Evolutionary conservation across 2,797 vertebrate species (phyloP), one percentile per base, ranked within the genome.

Genomic region (Anisognathus igniventris): DNA sequence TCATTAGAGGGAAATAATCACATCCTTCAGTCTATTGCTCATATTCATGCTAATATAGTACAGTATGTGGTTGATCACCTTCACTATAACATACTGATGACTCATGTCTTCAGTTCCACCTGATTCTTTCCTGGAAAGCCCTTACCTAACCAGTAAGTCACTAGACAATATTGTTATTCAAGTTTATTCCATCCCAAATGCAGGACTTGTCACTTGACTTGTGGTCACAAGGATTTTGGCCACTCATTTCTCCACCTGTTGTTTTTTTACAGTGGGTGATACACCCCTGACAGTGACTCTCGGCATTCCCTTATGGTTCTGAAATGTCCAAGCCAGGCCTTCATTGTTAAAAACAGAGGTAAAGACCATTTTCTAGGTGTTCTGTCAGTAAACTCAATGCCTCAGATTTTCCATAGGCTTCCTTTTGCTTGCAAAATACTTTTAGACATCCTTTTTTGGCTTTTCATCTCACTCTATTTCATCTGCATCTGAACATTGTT

Each of bases 101-200:
- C 45, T 56, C 20, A 7, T n/a, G 28, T 31, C 31, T 67, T 42
- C 16, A 64, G 48, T 62, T 62, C 53, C 25, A 53, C 5, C 20
- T 31, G 20, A 30, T 48, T 28, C 6, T 78, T 75, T 84, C 47
- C 56, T 93, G 25, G 20, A 77, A 23, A 92, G 7, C 6, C 3
- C 14, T 73, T 74, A 12, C 13, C 7, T 48, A 70, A 30, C 4
- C 51, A 77, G 4, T 37, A 64, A 72, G 11, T 60, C 12, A 8
- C 12, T 23, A 81, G 10, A 37, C 3, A 48, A 24, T 39, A 57
- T 5, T 0, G 0, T 37, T 79, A 35, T 20, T 28, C 25, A 5
- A 56, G 8, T 42, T 76, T 80, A 56, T 68, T 79, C 14, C 18
- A 64, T 33, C 7, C 9, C 18, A 72, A 50, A 45, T 50, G 12